These are phyloP conservation scores for Polyergus mexicanus DNA, from an alignment of 1,140 invertebrate species.

Conservation along the genomic window DNA sequence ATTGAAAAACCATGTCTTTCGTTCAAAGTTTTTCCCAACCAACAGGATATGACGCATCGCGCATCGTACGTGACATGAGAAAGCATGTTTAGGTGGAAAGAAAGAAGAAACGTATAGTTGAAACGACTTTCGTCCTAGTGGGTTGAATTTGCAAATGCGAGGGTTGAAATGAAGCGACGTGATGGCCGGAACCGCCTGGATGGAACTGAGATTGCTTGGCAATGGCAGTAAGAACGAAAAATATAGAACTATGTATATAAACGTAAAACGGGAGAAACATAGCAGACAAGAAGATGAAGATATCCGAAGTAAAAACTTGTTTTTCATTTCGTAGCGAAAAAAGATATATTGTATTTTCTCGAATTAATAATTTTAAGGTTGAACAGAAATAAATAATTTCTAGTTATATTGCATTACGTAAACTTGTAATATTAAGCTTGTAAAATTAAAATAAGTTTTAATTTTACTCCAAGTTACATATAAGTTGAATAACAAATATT, in stretches of 20 bases:
- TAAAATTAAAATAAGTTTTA: not conserved
- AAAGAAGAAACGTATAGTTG: conserved; percentile 10
- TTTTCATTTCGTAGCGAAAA: not conserved
- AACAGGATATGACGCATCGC: conserved; percentile 3
- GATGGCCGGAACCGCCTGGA: conserved; percentile 29
- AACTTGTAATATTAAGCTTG: not conserved
- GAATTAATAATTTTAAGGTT: not conserved
- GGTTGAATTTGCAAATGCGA: conserved; percentile 39
- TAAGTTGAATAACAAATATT: not conserved
- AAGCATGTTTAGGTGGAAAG: conserved; percentile 28
- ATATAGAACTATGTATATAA: conserved; percentile 18
- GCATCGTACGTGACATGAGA: conserved; percentile 24
- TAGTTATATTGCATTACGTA: not conserved
- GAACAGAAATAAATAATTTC: conserved; percentile 1
- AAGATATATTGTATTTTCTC: not conserved
- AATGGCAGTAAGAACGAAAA: conserved; percentile 48
- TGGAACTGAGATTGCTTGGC: conserved; percentile 61
- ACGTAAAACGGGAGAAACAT: conserved; percentile 16
- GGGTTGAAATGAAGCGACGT: conserved; percentile 32
- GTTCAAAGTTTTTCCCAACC: conserved; percentile 42
- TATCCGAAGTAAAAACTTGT: conserved; percentile 31
- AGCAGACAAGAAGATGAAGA: conserved; percentile 28
- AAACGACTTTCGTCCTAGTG: conserved; percentile 36
- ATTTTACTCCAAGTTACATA: not conserved
- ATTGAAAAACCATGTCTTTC: conserved; percentile 78